These are phyloP conservation scores for Cydia pomonella DNA, from an alignment of 1,140 invertebrate species.

Conservation along the genomic window DNA sequence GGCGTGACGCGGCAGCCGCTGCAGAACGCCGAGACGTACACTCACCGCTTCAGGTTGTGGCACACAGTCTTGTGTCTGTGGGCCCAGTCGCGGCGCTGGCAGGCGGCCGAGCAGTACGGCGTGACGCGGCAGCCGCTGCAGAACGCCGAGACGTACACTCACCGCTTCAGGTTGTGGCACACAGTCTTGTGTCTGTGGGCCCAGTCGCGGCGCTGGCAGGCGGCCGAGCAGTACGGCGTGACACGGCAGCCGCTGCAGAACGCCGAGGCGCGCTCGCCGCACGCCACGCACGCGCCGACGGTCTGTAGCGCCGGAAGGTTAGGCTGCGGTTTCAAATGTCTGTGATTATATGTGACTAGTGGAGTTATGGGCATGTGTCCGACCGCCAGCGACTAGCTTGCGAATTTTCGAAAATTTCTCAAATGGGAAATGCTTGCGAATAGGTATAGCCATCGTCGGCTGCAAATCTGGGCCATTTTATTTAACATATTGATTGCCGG, in stretches of 20 bases:
- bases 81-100: too few species aligned
- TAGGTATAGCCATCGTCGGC: too few species aligned
- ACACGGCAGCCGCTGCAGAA: conserved; percentile 76
- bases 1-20: background rate
- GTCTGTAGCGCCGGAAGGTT: conserved; percentile 64
- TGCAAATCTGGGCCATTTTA: too few species aligned
- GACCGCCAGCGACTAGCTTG: too few species aligned
- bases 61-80: too few species aligned
- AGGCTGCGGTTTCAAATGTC: conserved; percentile 45
- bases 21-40: background rate
- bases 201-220: conserved; percentile 84
- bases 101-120: too few species aligned
- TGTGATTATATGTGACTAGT: conserved; percentile 1
- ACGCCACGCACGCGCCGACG: conserved; percentile 87
- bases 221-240: conserved; percentile 60
- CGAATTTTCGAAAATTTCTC: too few species aligned
- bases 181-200: conserved; percentile 85
- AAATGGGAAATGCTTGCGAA: too few species aligned
- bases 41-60: conserved; percentile 19
- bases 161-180: conserved; percentile 60
- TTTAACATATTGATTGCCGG: too few species aligned
- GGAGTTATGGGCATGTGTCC: too few species aligned
- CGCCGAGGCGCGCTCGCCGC: conserved; percentile 84
- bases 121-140: too few species aligned
- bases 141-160: background rate